Conservation (phyloP, 2,888 invertebrate species). For the Netelia virgata region DNA sequence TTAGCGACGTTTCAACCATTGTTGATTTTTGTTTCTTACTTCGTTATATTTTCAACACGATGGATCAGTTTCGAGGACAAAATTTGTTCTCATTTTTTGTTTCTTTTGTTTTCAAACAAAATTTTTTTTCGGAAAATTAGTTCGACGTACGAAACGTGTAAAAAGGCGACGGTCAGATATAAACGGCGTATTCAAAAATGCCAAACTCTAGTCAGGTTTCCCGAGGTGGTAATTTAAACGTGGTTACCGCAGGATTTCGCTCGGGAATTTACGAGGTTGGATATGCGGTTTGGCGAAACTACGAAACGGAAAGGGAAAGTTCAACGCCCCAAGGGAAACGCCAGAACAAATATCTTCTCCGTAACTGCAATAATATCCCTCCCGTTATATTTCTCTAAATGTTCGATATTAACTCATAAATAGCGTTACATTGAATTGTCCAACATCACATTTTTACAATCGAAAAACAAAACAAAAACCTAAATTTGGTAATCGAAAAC, state of each 20-base stretch:
- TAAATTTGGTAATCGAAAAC: background rate
- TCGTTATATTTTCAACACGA: too few species aligned
- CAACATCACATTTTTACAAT: too few species aligned
- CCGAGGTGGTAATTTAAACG: constrained; percentile 7
- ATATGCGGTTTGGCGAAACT: background rate
- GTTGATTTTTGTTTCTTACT: too few species aligned
- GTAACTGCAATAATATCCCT: background rate
- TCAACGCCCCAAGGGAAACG: background rate
- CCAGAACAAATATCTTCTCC: constrained; percentile 1
- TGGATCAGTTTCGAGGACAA: too few species aligned
- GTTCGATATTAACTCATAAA: background rate
- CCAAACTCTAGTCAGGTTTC: background rate
- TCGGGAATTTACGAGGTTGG: background rate
- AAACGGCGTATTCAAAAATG: background rate
- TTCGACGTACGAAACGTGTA: background rate
- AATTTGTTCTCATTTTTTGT: background rate
- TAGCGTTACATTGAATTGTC: background rate
- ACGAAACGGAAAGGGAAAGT: constrained; percentile 1
- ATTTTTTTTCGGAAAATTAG: background rate
- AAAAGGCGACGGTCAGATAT: background rate
- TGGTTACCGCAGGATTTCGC: background rate
- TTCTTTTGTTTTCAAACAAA: background rate
- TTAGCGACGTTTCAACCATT: too few species aligned
- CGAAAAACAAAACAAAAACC: too few species aligned
- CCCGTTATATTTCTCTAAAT: constrained; percentile 1